Percentiles rank a stretch among this genome's conserved stretches.
These are phyloP conservation scores for Schizothorax lantsangensis DNA, from an alignment of 2,797 vertebrate species.

Conservation along the genomic window DNA sequence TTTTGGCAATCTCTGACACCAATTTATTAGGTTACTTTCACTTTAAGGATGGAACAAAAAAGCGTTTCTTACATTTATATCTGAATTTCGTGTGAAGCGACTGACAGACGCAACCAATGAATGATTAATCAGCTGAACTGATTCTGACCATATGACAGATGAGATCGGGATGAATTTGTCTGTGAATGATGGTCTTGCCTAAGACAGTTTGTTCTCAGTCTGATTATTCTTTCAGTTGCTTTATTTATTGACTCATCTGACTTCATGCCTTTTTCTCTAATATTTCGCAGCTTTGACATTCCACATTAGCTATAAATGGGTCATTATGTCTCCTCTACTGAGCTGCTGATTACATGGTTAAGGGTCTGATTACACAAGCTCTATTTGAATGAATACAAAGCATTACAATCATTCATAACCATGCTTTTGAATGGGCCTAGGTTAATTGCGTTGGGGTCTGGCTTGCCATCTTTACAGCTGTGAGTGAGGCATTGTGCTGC, in stretches of 20 bases:
- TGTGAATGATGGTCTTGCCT: slow-evolving; percentile 36
- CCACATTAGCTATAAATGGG: slow-evolving; percentile 41
- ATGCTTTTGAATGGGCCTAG: slow-evolving; percentile 40
- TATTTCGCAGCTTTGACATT: slow-evolving; percentile 33
- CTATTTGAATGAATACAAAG: slow-evolving; percentile 38
- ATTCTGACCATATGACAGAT: slow-evolving; percentile 42
- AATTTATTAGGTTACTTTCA: not conserved
- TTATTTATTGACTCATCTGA: slow-evolving; percentile 41
- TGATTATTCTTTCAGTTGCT: slow-evolving; percentile 15
- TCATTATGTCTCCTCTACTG: slow-evolving; percentile 41
- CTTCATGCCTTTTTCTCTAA: slow-evolving; percentile 25
- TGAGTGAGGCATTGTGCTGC: slow-evolving; percentile 27
- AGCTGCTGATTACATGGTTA: slow-evolving; percentile 51
- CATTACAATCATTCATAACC: slow-evolving; percentile 48
- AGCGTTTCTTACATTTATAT: not conserved
- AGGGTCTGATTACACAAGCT: slow-evolving; percentile 42
- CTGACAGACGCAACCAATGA: slow-evolving; percentile 5
- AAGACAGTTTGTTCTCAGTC: slow-evolving; percentile 38
- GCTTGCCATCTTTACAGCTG: slow-evolving; percentile 30
- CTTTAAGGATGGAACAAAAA: slow-evolving; percentile 6
- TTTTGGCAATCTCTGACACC: slow-evolving; percentile 2
- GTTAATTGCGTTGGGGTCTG: slow-evolving; percentile 40
- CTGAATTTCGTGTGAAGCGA: not conserved
- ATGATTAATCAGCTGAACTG: slow-evolving; percentile 26
- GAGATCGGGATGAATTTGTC: slow-evolving; percentile 22